Percentiles rank a stretch among this genome's conserved stretches.
Evolutionary conservation across 2,888 invertebrate species (phyloP).

Genomic region (Cenopis cana): DNA sequence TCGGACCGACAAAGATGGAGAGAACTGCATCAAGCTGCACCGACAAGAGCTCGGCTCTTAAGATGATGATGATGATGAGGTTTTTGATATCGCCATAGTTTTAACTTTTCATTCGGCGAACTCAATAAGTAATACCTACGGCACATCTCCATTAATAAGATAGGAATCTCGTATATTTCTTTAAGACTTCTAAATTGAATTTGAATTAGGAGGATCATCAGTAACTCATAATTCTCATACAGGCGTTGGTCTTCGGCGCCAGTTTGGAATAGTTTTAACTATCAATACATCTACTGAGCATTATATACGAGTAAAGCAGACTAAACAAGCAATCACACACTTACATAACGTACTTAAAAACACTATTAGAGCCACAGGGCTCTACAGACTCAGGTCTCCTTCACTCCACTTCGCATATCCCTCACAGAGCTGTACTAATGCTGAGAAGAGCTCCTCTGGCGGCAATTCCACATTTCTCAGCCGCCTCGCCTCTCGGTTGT

Average conservation of each 20-base stretch:
- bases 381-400: constrained; percentile 40
- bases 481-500: constrained; percentile 55
- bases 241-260: not conserved
- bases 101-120: not conserved
- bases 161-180: no score
- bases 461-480: constrained; percentile 62
- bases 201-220: no score
- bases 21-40: no score
- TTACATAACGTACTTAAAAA: not conserved
- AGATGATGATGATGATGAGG: no score
- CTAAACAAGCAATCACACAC: not conserved
- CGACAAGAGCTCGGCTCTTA: no score
- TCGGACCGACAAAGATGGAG: no score
- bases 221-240: not conserved
- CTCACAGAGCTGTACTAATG: constrained; percentile 82
- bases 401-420: constrained; percentile 83
- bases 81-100: not conserved
- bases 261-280: no score
- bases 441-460: constrained; percentile 80
- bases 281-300: not conserved
- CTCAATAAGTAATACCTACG: not conserved
- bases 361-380: constrained; percentile 4
- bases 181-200: no score
- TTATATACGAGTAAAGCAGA: not conserved
- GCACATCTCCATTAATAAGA: not conserved